Conservation (phyloP, 2,888 invertebrate genomes). For the Drosophila kokeensis region DNA sequence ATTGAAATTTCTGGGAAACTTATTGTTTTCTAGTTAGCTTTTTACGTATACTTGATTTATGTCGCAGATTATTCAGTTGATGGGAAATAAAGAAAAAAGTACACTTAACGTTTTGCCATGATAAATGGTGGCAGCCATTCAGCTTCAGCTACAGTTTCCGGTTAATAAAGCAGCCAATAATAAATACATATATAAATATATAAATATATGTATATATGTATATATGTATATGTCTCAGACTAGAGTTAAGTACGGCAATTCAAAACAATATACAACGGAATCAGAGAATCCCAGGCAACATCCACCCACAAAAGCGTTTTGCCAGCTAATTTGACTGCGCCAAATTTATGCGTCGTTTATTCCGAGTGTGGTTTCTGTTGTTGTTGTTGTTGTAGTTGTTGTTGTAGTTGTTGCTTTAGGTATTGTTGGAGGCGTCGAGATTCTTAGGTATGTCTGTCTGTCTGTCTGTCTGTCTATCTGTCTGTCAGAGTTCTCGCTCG, state of each 20-base stretch:
- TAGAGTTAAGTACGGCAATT: constrained; percentile 3
- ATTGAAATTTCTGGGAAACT: not conserved
- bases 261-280: constrained; percentile 23
- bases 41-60: constrained; percentile 3
- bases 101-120: constrained; percentile 15
- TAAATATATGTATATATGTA: not conserved
- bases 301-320: constrained; percentile 36
- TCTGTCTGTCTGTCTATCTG: constrained; percentile 13
- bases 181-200: not conserved
- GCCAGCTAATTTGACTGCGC: constrained; percentile 73
- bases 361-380: constrained; percentile 16
- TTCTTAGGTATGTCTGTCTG: constrained; percentile 35
- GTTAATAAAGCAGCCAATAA: constrained; percentile 37
- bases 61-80: not conserved
- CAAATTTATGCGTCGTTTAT: constrained; percentile 67
- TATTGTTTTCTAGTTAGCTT: not conserved
- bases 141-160: constrained; percentile 14
- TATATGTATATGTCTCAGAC: not conserved
- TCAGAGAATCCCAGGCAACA: constrained; percentile 24
- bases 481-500: constrained; percentile 11
- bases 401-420: constrained; percentile 10
- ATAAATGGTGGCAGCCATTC: constrained; percentile 31
- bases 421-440: constrained; percentile 26
- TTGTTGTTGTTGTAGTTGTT: constrained; percentile 1
- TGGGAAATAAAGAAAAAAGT: not conserved